phyloP scores from a whole-genome alignment of 2,797 vertebrate genomes.

The Pipistrellus kuhlii region DNA sequence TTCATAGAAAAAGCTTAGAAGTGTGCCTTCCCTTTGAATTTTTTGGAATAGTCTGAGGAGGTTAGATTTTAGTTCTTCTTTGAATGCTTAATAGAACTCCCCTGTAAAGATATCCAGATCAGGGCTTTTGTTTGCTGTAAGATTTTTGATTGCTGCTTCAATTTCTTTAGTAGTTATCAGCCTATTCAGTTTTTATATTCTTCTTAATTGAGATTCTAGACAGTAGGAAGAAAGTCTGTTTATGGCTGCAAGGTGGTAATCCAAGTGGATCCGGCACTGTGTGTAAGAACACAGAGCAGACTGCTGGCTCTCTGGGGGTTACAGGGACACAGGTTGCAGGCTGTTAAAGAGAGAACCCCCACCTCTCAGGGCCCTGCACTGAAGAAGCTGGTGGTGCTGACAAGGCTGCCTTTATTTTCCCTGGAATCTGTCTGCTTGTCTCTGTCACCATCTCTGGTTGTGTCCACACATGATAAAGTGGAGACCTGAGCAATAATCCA shows the following conservation, averaged over 20 bases:
- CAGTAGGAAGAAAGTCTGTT: neutral
- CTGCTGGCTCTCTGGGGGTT: too few relatives aligned
- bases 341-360: neutral
- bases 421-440: neutral
- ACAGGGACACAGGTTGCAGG: neutral
- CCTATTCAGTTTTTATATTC: too few relatives aligned
- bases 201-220: neutral
- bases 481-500: neutral
- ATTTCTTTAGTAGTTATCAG: too few relatives aligned
- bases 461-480: neutral
- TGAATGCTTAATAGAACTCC: too few relatives aligned
- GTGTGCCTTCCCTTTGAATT: too few relatives aligned
- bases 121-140: too few relatives aligned
- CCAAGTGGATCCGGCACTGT: too few relatives aligned
- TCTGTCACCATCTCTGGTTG: neutral
- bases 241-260: neutral
- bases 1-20: too few relatives aligned
- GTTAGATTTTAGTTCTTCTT: too few relatives aligned
- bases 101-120: too few relatives aligned
- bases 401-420: neutral
- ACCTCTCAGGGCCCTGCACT: neutral
- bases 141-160: too few relatives aligned
- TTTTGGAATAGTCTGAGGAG: too few relatives aligned
- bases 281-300: neutral
- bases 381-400: neutral